Evolutionary conservation across 2,888 invertebrate genomes (phyloP), one percentile per base, ranked within the genome.

Genomic region (Coleophora deauratella): DNA sequence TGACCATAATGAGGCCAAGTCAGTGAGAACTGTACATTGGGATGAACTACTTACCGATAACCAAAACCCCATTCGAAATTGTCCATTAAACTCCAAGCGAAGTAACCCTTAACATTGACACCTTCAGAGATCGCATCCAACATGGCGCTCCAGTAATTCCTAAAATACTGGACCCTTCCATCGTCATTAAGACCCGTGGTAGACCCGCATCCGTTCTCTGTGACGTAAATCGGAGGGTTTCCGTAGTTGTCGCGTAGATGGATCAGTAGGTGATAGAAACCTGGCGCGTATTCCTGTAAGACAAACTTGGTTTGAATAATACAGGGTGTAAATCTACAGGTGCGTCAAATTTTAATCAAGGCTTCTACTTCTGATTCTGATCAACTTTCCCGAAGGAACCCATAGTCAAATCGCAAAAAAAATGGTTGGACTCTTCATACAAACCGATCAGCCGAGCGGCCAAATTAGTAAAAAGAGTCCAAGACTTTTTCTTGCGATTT

Each of bases 1-100:
- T n/a, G n/a, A n/a, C n/a, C n/a, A n/a, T n/a, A n/a, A n/a, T n/a
- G n/a, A n/a, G n/a, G n/a, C n/a, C n/a, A n/a, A n/a, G n/a, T n/a
- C n/a, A n/a, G n/a, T n/a, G n/a, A n/a, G n/a, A n/a, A n/a, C n/a
- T n/a, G n/a, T n/a, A n/a, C n/a, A n/a, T n/a, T n/a, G n/a, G n/a
- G n/a, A n/a, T n/a, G 21, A 21, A 6, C 3, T 30, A 62, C 77
- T 74, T 62, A 86, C 74, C 59, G 65, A 55, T 86, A 89, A 12
- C 89, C 89, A 33, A 51, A 48, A 1, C 57, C 50, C 88, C 89
- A 90, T 63, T 89, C 89, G 49, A 89, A 88, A 54, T 87, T 88
- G 51, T 90, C 90, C 66, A 89, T 72, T 1, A 90, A 65, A 36
- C 87, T 87, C 88, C 89, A 89, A 11, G 77, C 77, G 2, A 82